Evolutionary conservation across 2,797 vertebrate genomes (phyloP), one percentile per base, ranked within the genome.

Genomic region (Emydoidea blandingii): DNA sequence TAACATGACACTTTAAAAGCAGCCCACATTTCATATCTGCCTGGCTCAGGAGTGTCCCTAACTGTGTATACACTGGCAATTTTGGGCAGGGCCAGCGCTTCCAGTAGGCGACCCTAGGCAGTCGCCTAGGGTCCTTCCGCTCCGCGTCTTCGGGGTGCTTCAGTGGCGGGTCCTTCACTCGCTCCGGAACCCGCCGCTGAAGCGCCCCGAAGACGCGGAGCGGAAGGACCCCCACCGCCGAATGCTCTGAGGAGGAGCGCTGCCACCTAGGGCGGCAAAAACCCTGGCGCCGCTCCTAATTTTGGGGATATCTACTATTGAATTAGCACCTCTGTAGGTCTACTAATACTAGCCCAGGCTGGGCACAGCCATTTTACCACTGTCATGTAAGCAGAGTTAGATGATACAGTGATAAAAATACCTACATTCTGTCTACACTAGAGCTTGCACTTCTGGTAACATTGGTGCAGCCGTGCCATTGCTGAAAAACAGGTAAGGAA

Each of bases 281-380:
- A 44, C 44, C 44, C 44, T 44, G 44, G 44, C 44, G 6, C 6
- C 44, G 6, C 44, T 44, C 44, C 44, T 44, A 47, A 47, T 47
- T 47, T 68, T 68, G 19, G 89, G 65, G 94, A 94, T 88, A 95
- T 82, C 91, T 94, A 21, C 89, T 94, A 90, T 34, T 88, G 95
- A 96, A 95, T 94, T 94, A 94, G 94, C 95, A 94, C 94, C 82
- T n/a, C 90, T 90, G 93, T 89, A 92, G 92, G 86, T 94, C 92
- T 90, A 56, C 92, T 90, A 92, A 94, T 84, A 81, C 82, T 96
- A 1, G 0, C 87, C 0, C 88, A 7, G 2, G 89, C 94, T 93
- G 21, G 0, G 78, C 92, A 86, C 4, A 59, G 90, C 74, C 92
- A 92, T 92, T 95, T 97, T 95, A 59, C 87, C 88, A 90, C 53